Conservation (phyloP, 2,888 invertebrate genomes). For the Craniophora ligustri region DNA sequence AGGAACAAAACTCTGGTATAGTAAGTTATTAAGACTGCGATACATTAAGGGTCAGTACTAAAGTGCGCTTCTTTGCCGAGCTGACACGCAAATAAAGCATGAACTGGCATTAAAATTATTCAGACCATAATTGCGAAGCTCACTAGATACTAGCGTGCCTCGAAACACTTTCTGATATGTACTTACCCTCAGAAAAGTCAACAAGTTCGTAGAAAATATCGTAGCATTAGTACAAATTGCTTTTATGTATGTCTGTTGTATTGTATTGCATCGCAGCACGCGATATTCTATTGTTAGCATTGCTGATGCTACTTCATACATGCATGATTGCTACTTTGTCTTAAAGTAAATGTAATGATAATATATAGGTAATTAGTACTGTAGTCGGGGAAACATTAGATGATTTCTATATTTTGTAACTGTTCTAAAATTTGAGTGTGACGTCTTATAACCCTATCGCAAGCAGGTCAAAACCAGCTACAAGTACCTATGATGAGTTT, state of each 20-base stretch:
- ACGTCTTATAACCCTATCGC: too few species aligned
- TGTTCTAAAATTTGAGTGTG: too few species aligned
- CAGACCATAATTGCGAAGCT: neutral
- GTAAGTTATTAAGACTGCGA: too few species aligned
- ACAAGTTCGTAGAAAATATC: slow-evolving; percentile 39
- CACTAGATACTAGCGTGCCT: slow-evolving; percentile 5
- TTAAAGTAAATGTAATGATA: neutral
- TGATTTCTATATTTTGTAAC: neutral
- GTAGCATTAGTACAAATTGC: slow-evolving; percentile 27
- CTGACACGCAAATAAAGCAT: neutral
- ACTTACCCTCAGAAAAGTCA: slow-evolving; percentile 8
- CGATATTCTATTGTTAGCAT: slow-evolving; percentile 22
- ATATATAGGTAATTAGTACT: neutral
- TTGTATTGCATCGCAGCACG: slow-evolving; percentile 33
- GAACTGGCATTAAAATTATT: slow-evolving; percentile 3
- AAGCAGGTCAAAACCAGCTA: neutral
- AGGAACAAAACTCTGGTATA: too few species aligned
- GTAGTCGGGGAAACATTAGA: neutral
- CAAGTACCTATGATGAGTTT: neutral
- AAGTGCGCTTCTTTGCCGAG: neutral
- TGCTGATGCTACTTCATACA: neutral
- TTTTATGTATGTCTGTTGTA: slow-evolving; percentile 20
- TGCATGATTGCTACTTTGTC: neutral
- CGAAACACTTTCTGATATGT: neutral
- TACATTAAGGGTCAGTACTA: neutral